phyloP scores from a whole-genome alignment of 2,113 vertebrate genomes.

The Pelobates fuscus region DNA sequence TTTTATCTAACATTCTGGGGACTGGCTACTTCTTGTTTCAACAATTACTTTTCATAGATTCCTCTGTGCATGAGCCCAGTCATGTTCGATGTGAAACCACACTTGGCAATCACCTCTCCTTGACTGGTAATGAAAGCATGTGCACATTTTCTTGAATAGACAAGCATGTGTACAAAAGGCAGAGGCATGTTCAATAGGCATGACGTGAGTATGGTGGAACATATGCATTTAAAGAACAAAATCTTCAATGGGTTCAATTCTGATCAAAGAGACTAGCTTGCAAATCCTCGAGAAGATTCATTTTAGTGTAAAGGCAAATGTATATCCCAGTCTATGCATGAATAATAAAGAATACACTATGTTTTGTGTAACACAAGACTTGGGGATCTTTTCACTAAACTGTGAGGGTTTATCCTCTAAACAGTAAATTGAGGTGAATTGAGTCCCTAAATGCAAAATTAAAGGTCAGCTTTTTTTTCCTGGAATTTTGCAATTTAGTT shows the following conservation, averaged over 20 bases:
- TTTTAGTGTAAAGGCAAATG: neutral
- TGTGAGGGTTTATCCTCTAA: too few relatives aligned
- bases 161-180: slow-evolving; percentile 3
- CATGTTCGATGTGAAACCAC: slow-evolving; percentile 29
- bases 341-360: too few relatives aligned
- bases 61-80: slow-evolving; percentile 25
- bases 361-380: too few relatives aligned
- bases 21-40: slow-evolving; percentile 42
- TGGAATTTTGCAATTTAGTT: too few relatives aligned
- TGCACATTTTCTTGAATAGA: slow-evolving; percentile 43
- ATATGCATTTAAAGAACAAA: slow-evolving; percentile 23
- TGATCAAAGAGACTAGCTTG: slow-evolving; percentile 23
- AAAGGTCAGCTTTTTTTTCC: too few relatives aligned
- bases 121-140: slow-evolving; percentile 44
- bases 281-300: neutral
- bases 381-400: too few relatives aligned
- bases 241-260: slow-evolving; percentile 26
- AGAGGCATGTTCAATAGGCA: slow-evolving; percentile 20
- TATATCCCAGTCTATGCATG: too few relatives aligned
- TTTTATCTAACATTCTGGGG: slow-evolving; percentile 41
- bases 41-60: slow-evolving; percentile 23
- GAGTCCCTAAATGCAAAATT: too few relatives aligned
- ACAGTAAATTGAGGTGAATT: too few relatives aligned
- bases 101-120: slow-evolving; percentile 46
- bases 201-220: slow-evolving; percentile 23